Evolutionary conservation across 2,113 vertebrate species (phyloP), one percentile per base, ranked within the genome.

Genomic region (Albula glossodonta): DNA sequence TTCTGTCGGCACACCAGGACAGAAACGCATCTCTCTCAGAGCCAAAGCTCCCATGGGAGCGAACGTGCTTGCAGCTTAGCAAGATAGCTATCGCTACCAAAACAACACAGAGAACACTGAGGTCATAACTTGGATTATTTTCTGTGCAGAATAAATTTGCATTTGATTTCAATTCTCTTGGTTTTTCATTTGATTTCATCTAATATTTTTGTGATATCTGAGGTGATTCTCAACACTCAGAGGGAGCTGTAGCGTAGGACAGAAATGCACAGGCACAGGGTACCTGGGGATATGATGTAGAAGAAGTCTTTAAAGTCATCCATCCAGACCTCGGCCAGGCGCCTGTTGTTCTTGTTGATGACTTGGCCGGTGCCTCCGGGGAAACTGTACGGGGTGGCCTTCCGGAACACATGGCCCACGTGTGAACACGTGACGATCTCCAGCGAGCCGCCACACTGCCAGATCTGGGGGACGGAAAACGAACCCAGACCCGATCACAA

Each of bases 241-340:
- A 83, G 57, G 84, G 84, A 51, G 80, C 85, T 9, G 70, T 49
- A 5, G 25, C 84, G 77, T 1, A 78, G 22, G 88, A 50, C 25
- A 89, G 79, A 25, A 31, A 22, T 31, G 8, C n/a, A n/a, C 13
- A 0, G 22, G 85, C 51, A 11, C 22, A 84, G 57, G 3, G 57
- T 94, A 99, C 98, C 98, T 92, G 98, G 98, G 17, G 98, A 99
- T 91, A 99, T 99, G 90, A 99, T 98, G 22, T 99, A 99, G 94
- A 99, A 99, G 94, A 99, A 99, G 84, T 99, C 98, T 95, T 99
- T 99, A 90, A 99, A 99, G 85, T 99, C 98, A 74, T 99, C 98
- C 98, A 99, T 99, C 98, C 98, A 99, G 22, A 99, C 98, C 93
- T 99, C 98, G 0, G 98, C 98, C 89, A 99, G 92, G 0, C 98